Evolutionary conservation across 2,113 vertebrate genomes (phyloP).

Genomic region (Noturus placidus): DNA sequence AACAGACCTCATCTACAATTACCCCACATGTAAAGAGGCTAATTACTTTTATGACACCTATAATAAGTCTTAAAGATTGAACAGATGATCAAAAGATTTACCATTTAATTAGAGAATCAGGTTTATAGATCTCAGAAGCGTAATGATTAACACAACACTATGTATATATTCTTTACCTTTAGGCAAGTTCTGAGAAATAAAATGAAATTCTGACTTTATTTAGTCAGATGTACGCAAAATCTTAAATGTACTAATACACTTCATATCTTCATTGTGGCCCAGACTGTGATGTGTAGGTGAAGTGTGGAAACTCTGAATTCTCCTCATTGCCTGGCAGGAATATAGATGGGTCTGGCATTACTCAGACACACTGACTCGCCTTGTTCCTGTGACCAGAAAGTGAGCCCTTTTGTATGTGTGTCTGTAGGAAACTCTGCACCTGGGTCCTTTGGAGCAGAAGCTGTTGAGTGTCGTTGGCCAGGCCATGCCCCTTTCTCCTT

Average conservation of each 20-base stretch:
- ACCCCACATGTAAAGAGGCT: not conserved
- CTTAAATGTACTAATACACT: not conserved
- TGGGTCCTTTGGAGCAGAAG: constrained; percentile 68
- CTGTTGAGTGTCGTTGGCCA: constrained; percentile 68
- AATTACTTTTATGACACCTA: not conserved
- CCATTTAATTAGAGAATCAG: not conserved
- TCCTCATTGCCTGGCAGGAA: constrained; percentile 31
- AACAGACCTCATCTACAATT: constrained; percentile 4
- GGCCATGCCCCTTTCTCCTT: constrained; percentile 64
- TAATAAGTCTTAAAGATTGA: not conserved
- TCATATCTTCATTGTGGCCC: not conserved
- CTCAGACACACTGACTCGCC: constrained; percentile 60
- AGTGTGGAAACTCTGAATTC: constrained; percentile 34
- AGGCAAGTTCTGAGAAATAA: not conserved
- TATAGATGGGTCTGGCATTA: constrained; percentile 34
- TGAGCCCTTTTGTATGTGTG: constrained; percentile 50
- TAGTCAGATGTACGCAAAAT: not conserved
- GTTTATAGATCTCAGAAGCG: not conserved
- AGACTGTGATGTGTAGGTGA: constrained; percentile 1
- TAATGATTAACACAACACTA: not conserved
- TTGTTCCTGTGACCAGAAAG: constrained; percentile 62
- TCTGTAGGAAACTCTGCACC: constrained; percentile 59
- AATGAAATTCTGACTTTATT: not conserved
- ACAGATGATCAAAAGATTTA: not conserved
- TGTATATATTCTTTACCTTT: not conserved